Base-by-base conservation (phyloP, 2,113 vertebrate genomes). In the Cynopterus brachyotis region DNA sequence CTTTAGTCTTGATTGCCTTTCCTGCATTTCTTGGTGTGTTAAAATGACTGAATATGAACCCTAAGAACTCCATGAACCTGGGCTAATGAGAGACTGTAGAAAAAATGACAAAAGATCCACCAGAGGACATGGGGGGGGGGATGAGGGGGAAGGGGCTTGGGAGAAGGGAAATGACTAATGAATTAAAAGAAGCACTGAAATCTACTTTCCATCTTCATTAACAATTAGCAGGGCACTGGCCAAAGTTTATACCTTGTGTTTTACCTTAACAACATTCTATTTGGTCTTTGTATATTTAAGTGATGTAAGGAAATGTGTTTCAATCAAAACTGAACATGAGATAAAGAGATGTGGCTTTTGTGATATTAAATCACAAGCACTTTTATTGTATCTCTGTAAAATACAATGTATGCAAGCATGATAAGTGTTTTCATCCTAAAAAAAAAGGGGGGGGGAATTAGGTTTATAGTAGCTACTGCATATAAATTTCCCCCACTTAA, bases 321-420 rank as follows among this genome's bases (percentile, higher is more conserved):
- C 98, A 98, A 98, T 98, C 98, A 98, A 96, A 99, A 98, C 99
- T 98, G 98, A 99, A 98, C 98, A 98, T 99, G 98, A 99, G 98
- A 98, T 98, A 99, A 99, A 98, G 98, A 98, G 99, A 99, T 98
- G 99, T 99, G 99, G 99, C 99, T 97, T 99, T 99, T 99, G 99
- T 99, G 99, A 98, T 99, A 98, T 98, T 99, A 98, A 98, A 99
- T 99, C 99, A 99, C 99, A 99, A 99, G 99, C 98, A 99, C 99
- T 99, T 99, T 99, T 99, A 99, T 99, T 99, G 99, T 99, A 99
- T 98, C 99, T 99, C 99, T 99, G 99, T 99, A 99, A 99, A 99
- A 99, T 99, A 99, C 99, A 99, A 99, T 99, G 99, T 99, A 99
- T 99, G 99, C 99, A 99, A 99, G 99, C 99, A 99, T 99, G 99